Conservation (phyloP, 2,797 vertebrate species). For the Gobionotothen gibberifrons region DNA sequence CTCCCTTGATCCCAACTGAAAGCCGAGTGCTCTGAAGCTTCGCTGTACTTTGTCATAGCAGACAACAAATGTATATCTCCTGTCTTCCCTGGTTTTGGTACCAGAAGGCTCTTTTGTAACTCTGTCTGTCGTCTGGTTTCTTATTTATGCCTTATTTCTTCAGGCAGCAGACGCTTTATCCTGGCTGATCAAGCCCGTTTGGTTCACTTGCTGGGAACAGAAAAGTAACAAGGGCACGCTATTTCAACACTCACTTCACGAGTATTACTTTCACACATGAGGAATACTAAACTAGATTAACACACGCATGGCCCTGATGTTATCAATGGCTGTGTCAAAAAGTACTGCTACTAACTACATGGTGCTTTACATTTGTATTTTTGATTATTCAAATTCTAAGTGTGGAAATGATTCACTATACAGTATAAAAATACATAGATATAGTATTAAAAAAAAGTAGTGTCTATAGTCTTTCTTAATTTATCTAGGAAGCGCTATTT, state of each 20-base stretch:
- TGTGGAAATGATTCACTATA: too few relatives aligned
- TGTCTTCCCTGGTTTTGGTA: conserved; percentile 15
- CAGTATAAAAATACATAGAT: too few relatives aligned
- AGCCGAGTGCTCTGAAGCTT: conserved; percentile 22
- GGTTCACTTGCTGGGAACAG: not conserved
- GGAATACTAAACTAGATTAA: not conserved
- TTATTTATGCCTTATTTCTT: conserved; percentile 16
- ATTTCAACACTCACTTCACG: not conserved
- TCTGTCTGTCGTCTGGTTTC: not conserved
- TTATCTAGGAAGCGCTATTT: too few relatives aligned
- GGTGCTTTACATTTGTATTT: too few relatives aligned
- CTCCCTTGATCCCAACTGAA: conserved; percentile 51
- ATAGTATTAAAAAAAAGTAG: too few relatives aligned
- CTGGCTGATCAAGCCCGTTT: conserved; percentile 1
- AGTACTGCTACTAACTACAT: too few relatives aligned
- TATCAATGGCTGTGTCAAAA: not conserved
- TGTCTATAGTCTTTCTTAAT: too few relatives aligned
- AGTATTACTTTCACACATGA: not conserved
- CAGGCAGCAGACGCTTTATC: conserved; percentile 15
- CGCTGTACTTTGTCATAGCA: conserved; percentile 39
- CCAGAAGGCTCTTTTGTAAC: conserved; percentile 17
- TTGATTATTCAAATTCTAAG: too few relatives aligned
- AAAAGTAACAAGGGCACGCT: not conserved
- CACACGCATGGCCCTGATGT: not conserved
- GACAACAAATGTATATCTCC: conserved; percentile 34